phyloP scores from a whole-genome alignment of 2,797 vertebrate genomes.

The Leptatherina wallacei region DNA sequence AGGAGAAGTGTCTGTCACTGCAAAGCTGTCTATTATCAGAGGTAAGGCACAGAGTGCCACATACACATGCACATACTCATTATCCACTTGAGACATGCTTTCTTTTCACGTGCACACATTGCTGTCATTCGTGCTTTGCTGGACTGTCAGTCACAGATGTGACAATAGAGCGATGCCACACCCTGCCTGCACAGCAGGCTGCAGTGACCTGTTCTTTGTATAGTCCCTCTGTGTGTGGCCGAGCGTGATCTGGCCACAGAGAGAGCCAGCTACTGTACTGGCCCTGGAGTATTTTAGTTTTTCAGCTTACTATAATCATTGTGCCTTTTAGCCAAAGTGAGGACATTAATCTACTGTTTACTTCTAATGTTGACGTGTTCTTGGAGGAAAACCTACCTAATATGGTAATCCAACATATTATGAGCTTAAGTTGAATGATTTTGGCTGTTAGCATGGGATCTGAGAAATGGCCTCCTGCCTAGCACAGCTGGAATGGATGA shows the following conservation, averaged over 20 bases:
- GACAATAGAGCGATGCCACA: constrained; percentile 61
- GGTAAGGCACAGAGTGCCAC: constrained; percentile 78
- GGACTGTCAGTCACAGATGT: constrained; percentile 54
- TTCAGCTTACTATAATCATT: constrained; percentile 50
- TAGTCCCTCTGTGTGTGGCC: constrained; percentile 59
- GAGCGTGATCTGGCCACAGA: constrained; percentile 59
- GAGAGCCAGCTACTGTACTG: constrained; percentile 39
- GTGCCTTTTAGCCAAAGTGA: constrained; percentile 37
- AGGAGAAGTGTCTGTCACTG: constrained; percentile 90
- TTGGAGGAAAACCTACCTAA: constrained; percentile 57
- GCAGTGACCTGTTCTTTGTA: constrained; percentile 71
- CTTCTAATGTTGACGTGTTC: constrained; percentile 32
- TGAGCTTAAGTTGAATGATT: constrained; percentile 48
- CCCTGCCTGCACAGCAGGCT: constrained; percentile 61
- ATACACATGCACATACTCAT: constrained; percentile 1
- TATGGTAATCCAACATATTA: constrained; percentile 54
- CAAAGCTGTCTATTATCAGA: constrained; percentile 96
- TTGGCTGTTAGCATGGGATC: constrained; percentile 58
- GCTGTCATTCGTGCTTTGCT: constrained; percentile 20
- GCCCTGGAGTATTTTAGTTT: constrained; percentile 44
- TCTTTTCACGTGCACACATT: constrained; percentile 36
- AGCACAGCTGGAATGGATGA: constrained; percentile 59
- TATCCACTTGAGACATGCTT: constrained; percentile 29
- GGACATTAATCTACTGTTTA: constrained; percentile 69
- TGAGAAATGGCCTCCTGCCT: constrained; percentile 59